A percentile compares a stretch with the other conserved stretches of the same genome.
These are phyloP conservation scores for Holacanthella duospinosa DNA, from an alignment of 2,888 invertebrate genomes.

Conservation along the genomic window DNA sequence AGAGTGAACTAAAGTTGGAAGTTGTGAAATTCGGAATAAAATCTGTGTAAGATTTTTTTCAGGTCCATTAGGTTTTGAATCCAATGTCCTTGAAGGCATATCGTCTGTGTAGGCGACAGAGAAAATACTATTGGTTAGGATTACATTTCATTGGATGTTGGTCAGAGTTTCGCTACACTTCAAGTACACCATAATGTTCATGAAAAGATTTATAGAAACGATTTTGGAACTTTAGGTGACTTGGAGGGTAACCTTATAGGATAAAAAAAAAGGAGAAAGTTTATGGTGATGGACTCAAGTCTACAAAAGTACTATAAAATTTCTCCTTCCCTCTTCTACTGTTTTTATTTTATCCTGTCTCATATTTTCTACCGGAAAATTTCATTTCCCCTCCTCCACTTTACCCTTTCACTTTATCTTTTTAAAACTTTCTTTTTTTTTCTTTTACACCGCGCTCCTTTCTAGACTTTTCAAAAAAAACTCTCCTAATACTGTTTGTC, in stretches of 20 bases:
- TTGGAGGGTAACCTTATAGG: slow-evolving; percentile 1
- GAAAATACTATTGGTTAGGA: not conserved
- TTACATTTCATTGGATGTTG: slow-evolving; percentile 5
- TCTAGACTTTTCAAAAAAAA: not conserved
- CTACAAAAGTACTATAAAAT: slow-evolving; percentile 13
- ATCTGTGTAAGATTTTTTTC: too few relatives aligned
- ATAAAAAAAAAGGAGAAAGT: slow-evolving; percentile 3
- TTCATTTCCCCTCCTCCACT: slow-evolving; percentile 4
- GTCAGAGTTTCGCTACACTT: slow-evolving; percentile 10
- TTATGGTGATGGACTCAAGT: slow-evolving; percentile 14
- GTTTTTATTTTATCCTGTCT: slow-evolving; percentile 13
- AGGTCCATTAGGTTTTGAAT: too few relatives aligned
- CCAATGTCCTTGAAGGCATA: too few relatives aligned
- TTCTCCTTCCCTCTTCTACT: slow-evolving; percentile 1
- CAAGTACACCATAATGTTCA: slow-evolving; percentile 12
- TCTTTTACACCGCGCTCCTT: slow-evolving; percentile 1
- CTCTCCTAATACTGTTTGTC: not conserved
- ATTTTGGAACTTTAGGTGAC: slow-evolving; percentile 14
- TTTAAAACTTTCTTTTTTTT: slow-evolving; percentile 2
- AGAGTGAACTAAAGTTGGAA: too few relatives aligned
- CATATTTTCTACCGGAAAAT: slow-evolving; percentile 10
- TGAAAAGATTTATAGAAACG: slow-evolving; percentile 12
- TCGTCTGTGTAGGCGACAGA: too few relatives aligned
- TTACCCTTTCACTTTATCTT: not conserved
- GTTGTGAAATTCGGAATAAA: too few relatives aligned